Evolutionary conservation across 2,888 invertebrate genomes (phyloP).

Genomic region (Nudaria mundana): DNA sequence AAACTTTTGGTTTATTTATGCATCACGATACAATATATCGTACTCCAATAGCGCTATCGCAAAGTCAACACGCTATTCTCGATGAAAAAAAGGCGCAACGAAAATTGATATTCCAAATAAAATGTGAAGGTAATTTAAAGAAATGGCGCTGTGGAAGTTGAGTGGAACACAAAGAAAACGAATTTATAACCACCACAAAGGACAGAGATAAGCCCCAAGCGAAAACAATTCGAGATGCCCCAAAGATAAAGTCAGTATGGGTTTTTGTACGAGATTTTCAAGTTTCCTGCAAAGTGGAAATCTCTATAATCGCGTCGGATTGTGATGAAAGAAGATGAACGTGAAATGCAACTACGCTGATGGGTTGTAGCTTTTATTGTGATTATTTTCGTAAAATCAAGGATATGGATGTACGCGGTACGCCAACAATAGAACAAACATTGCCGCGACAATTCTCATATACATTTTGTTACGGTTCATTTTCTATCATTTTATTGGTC

Average conservation of each 20-base stretch:
- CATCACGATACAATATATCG: slow-evolving; percentile 27
- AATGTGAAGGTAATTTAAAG: slow-evolving; percentile 34
- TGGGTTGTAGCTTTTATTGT: slow-evolving; percentile 36
- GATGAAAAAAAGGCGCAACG: slow-evolving; percentile 25
- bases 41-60: slow-evolving; percentile 24
- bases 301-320: slow-evolving; percentile 41
- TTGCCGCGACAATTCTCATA: no score
- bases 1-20: slow-evolving; percentile 21
- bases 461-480: no score
- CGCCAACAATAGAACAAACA: slow-evolving; percentile 4
- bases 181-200: slow-evolving; percentile 47
- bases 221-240: slow-evolving; percentile 50
- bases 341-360: slow-evolving; percentile 34
- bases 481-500: no score
- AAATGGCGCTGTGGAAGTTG: slow-evolving; percentile 33
- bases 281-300: slow-evolving; percentile 34
- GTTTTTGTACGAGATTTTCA: slow-evolving; percentile 41
- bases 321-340: slow-evolving; percentile 29
- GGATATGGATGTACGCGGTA: slow-evolving; percentile 5
- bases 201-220: slow-evolving; percentile 45
- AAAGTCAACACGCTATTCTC: slow-evolving; percentile 27
- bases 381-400: slow-evolving; percentile 29
- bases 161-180: slow-evolving; percentile 42
- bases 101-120: slow-evolving; percentile 40
- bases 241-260: slow-evolving; percentile 35